Evolutionary conservation across 2,888 invertebrate genomes (phyloP).

Genomic region (Cremastobaeus sp.): DNA sequence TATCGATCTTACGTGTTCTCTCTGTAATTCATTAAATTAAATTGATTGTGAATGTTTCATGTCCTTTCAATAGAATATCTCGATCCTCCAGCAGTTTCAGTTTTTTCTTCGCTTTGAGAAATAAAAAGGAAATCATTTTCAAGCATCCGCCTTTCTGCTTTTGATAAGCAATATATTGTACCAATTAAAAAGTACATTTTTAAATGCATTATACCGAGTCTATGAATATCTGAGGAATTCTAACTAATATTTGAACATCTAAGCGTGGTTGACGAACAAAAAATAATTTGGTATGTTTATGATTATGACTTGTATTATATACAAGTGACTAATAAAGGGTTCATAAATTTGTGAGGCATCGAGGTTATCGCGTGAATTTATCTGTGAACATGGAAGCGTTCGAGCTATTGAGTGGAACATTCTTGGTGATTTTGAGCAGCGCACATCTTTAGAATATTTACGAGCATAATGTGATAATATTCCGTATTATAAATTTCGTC

Average conservation of each 20-base stretch:
- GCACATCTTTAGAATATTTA: conserved; percentile 55
- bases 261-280: conserved; percentile 25
- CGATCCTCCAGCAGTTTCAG: no score
- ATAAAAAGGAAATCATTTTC: no score
- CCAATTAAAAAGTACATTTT: conserved; percentile 28
- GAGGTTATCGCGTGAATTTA: conserved; percentile 59
- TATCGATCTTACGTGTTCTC: no score
- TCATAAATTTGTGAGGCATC: conserved; percentile 60
- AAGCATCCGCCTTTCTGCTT: background rate
- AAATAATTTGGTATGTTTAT: conserved; percentile 53
- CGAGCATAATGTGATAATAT: conserved; percentile 55
- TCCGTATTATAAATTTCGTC: conserved; percentile 54
- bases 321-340: conserved; percentile 60
- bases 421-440: conserved; percentile 52
- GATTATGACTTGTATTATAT: conserved; percentile 58
- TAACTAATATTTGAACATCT: conserved; percentile 40
- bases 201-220: conserved; percentile 22
- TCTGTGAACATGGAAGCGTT: conserved; percentile 59
- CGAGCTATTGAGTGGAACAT: conserved; percentile 57
- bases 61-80: no score
- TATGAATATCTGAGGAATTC: conserved; percentile 29
- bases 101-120: no score
- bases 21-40: no score
- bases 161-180: conserved; percentile 8
- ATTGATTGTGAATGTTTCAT: no score